A percentile compares a stretch with the other conserved stretches of the same genome.
Conservation (phyloP, 2,113 vertebrate genomes). For the Varanus komodoensis region DNA sequence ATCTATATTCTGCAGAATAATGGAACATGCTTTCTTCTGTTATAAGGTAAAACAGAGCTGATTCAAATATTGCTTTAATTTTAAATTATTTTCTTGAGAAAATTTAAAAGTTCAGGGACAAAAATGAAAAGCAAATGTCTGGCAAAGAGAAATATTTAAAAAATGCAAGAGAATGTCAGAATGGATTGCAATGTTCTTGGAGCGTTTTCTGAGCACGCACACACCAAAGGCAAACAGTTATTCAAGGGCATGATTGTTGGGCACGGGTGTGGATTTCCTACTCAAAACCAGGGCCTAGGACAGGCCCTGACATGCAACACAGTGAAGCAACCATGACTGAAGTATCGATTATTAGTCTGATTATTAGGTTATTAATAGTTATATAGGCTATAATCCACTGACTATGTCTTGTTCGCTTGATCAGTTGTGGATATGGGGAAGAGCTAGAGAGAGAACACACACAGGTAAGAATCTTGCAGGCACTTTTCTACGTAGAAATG, state of each 20-base stretch:
- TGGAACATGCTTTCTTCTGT: no score
- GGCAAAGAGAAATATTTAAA: neutral
- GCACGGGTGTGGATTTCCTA: neutral
- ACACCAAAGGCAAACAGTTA: neutral
- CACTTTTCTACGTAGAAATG: neutral
- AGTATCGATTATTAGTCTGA: neutral
- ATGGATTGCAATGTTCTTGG: neutral
- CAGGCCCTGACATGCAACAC: no score
- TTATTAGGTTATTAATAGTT: constrained; percentile 3
- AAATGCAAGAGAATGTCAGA: neutral
- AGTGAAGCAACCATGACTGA: no score
- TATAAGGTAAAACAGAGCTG: neutral
- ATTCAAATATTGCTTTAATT: neutral
- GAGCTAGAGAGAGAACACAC: neutral
- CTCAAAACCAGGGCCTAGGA: neutral
- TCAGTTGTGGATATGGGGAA: neutral
- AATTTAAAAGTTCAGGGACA: neutral
- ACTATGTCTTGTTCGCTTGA: neutral
- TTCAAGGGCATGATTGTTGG: no score
- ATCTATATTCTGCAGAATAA: no score
- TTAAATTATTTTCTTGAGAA: neutral
- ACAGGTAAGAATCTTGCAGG: neutral
- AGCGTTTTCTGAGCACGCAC: neutral
- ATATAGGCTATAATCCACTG: neutral
- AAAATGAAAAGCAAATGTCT: neutral